Conservation (phyloP, 2,113 vertebrate species). For the Erinaceus europaeus region DNA sequence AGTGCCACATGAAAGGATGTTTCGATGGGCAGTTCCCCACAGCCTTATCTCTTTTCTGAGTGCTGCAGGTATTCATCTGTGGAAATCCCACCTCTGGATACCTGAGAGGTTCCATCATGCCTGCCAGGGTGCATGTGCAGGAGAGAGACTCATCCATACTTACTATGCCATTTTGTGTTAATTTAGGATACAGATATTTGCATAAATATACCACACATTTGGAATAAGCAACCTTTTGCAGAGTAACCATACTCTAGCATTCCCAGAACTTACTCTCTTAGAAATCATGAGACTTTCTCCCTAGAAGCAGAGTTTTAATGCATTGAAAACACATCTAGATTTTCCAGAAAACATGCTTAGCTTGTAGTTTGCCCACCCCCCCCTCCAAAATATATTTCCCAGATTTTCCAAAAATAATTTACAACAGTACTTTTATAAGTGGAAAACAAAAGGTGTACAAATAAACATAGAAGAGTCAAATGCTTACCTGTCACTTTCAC, state of each 20-base stretch:
- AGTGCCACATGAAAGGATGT: rapidly evolving
- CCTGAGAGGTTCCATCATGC: background rate
- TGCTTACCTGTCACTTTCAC: conserved; percentile 82
- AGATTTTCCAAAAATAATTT: background rate
- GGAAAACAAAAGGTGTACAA: background rate
- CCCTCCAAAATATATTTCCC: too few species aligned
- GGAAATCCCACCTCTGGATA: background rate
- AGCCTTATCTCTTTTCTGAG: too few species aligned
- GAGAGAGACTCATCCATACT: rapidly evolving
- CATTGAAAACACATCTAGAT: too few species aligned
- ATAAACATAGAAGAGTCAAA: too few species aligned
- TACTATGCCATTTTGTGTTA: background rate
- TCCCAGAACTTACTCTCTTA: rapidly evolving
- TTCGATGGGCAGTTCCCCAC: too few species aligned
- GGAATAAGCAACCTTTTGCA: too few species aligned
- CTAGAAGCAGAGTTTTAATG: background rate
- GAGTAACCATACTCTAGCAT: too few species aligned
- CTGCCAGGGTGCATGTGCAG: too few species aligned
- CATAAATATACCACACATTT: rapidly evolving
- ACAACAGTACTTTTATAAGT: background rate
- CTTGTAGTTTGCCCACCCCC: too few species aligned
- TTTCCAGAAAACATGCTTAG: too few species aligned
- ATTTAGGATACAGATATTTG: background rate
- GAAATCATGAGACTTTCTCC: background rate
- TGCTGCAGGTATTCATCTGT: background rate